Base-by-base conservation (phyloP, 2,113 vertebrate genomes). In the Rynchops niger region DNA sequence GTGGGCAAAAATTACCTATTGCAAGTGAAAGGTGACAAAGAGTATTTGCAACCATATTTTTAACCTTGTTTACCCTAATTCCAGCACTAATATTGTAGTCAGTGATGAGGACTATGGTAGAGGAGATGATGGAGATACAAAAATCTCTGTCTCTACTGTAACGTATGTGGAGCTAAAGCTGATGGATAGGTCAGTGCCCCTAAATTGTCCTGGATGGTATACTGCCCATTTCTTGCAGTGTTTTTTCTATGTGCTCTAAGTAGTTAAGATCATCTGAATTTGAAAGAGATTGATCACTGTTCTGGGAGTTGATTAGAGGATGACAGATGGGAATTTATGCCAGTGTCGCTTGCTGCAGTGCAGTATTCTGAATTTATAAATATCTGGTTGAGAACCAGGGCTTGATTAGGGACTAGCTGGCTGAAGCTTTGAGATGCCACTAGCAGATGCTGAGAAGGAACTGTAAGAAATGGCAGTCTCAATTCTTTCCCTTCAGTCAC, bases 331-430 rank as follows among this genome's bases (percentile, higher is more conserved):
- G 91, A 90, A 87, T 90, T 94, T 74, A 91, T 80, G 93, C 70
- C 62, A 82, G 70, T 0, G 1, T 66, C 0, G 0, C 73, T 79
- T 84, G 76, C 91, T 97, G 96, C 91, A 93, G 58, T 91, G 89
- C 93, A 95, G 91, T 65, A 88, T 70, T 95, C 45, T 95, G 81
- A 76, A 87, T 90, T 94, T 91, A 91, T 89, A 96, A 95, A 91
- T 87, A 94, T 81, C 81, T 85, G 32, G 30, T 82, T 79, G 88
- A 96, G 95, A 95, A 74, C 53, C 36, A 80, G 77, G 83, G 86
- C 91, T 80, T 91, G 92, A 96, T 81, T 88, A 94, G 88, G 85
- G 72, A 86, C 71, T 80, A 8, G 67, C 67, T 86, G 85, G 42
- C 92, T 92, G 87, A 80, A 89, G 84, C 74, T 67, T 91, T 59